These are phyloP conservation scores for Trichoplusia ni DNA, from an alignment of 1,140 invertebrate genomes.

Conservation along the genomic window DNA sequence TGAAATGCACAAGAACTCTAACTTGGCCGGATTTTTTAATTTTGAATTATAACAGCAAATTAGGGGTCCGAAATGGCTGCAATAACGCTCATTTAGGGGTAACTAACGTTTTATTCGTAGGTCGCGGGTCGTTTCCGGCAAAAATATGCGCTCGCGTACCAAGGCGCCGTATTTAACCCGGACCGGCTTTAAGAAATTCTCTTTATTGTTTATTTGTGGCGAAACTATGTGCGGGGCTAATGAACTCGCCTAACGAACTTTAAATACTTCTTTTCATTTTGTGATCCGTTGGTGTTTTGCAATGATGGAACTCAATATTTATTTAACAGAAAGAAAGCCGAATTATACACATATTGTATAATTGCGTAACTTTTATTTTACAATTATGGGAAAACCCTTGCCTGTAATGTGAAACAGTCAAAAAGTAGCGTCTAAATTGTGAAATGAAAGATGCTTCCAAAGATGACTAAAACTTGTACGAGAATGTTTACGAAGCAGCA, in stretches of 20 bases:
- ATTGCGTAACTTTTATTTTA: too few species aligned
- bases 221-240: neutral
- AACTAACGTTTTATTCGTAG: slow-evolving; percentile 15
- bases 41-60: slow-evolving; percentile 15
- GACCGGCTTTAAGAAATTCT: slow-evolving; percentile 5
- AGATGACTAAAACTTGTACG: too few species aligned
- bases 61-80: slow-evolving; percentile 17
- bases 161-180: slow-evolving; percentile 6
- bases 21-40: neutral
- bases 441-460: too few species aligned
- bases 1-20: neutral
- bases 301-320: neutral
- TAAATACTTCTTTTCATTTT: neutral
- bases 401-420: too few species aligned
- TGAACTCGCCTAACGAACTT: neutral
- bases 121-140: neutral
- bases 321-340: too few species aligned
- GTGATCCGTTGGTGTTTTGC: neutral
- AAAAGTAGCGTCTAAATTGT: too few species aligned
- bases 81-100: slow-evolving; percentile 23
- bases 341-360: too few species aligned
- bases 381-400: too few species aligned
- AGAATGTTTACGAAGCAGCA: too few species aligned
- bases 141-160: slow-evolving; percentile 14
- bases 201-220: slow-evolving; percentile 3